phyloP scores from a whole-genome alignment of 2,113 vertebrate species.

The Calyptomena viridis region DNA sequence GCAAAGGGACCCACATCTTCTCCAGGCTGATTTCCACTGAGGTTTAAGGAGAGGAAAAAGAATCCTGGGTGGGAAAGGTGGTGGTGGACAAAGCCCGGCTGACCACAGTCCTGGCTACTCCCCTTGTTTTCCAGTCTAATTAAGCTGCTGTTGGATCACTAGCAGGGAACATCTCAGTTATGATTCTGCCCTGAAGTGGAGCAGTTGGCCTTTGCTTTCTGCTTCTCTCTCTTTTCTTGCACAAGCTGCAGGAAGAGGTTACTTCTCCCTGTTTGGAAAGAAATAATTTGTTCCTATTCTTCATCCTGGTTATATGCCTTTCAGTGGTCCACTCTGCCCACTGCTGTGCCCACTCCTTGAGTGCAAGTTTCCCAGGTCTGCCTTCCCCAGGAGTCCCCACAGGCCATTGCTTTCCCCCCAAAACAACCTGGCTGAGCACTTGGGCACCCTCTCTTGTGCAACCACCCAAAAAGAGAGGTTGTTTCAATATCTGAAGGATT shows the following conservation, averaged over 20 bases:
- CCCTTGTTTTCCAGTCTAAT: neutral
- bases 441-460: rapidly evolving
- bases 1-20: neutral
- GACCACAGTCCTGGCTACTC: neutral
- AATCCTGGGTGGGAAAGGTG: neutral
- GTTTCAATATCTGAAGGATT: neutral
- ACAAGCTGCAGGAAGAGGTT: neutral
- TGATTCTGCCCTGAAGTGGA: neutral
- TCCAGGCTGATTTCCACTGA: neutral
- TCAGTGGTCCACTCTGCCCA: neutral
- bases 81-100: neutral
- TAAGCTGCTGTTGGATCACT: neutral
- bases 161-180: neutral
- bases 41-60: neutral
- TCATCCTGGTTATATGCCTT: rapidly evolving
- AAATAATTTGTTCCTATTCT: neutral
- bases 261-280: neutral
- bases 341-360: neutral
- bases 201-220: neutral
- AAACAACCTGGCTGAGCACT: neutral
- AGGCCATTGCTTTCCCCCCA: neutral
- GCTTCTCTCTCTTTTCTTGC: neutral
- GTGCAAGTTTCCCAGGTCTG: neutral
- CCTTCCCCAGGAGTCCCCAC: rapidly evolving
- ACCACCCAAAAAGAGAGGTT: neutral